phyloP scores from a whole-genome alignment of 2,888 invertebrate genomes.

The Litoditis marina region DNA sequence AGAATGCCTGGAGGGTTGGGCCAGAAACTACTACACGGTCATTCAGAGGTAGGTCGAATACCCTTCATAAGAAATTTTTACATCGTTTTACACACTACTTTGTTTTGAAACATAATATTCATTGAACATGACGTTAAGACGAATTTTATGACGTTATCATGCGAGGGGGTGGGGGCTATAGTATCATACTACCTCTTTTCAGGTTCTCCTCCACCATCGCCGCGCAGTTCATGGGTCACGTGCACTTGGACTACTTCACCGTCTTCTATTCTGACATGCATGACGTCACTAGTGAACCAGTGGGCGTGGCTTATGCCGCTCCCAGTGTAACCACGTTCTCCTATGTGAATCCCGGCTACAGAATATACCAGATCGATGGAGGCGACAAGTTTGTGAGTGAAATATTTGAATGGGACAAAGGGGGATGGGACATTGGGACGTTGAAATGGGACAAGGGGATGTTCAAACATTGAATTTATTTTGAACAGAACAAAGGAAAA shows the following conservation, averaged over 20 bases:
- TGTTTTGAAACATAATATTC: background rate
- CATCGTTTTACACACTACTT: too few relatives aligned
- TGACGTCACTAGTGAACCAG: constrained; percentile 66
- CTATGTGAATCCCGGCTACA: constrained; percentile 55
- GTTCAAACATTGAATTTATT: too few relatives aligned
- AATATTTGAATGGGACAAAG: constrained; percentile 3
- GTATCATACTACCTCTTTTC: too few relatives aligned
- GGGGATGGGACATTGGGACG: background rate
- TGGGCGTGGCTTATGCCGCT: constrained; percentile 68
- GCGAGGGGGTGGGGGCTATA: too few relatives aligned
- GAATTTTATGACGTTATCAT: constrained; percentile 1
- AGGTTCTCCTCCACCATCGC: constrained; percentile 76
- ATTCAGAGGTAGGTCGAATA: constrained; percentile 59
- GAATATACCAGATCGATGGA: constrained; percentile 48
- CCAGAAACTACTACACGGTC: constrained; percentile 72
- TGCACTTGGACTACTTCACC: constrained; percentile 83
- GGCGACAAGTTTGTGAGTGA: constrained; percentile 32
- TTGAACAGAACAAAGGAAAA: too few relatives aligned
- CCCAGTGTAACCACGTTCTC: constrained; percentile 59
- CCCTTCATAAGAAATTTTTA: background rate
- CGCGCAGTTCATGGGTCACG: constrained; percentile 84
- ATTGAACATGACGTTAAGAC: too few relatives aligned
- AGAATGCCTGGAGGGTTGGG: constrained; percentile 76
- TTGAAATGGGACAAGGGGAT: background rate
- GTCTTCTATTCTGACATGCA: constrained; percentile 72